Conservation (phyloP, 2,113 vertebrate species). For the Dromas ardeola region DNA sequence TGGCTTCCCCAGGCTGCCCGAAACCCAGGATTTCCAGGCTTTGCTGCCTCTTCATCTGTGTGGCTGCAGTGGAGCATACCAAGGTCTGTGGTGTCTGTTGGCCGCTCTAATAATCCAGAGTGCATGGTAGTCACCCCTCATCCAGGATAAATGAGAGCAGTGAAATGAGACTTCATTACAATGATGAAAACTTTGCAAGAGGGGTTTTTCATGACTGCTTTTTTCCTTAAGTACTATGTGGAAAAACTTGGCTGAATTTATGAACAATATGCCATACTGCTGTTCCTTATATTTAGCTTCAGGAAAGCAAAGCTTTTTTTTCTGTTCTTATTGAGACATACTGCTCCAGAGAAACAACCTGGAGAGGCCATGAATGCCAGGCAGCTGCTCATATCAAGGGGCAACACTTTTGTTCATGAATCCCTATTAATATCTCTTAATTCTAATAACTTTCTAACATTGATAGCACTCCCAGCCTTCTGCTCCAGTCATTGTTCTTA, state of each 20-base stretch:
- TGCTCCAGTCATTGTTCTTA: not conserved
- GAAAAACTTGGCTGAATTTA: not conserved
- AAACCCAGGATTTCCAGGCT: not conserved
- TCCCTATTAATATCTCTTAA: not conserved
- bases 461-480: not conserved
- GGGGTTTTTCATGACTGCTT: not conserved
- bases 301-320: not conserved
- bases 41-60: not conserved
- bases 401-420: not conserved
- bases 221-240: not conserved
- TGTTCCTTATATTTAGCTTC: not conserved
- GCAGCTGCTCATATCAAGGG: not conserved
- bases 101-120: not conserved
- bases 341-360: not conserved
- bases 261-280: not conserved
- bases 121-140: not conserved
- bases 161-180: not conserved
- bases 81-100: not conserved
- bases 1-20: not conserved
- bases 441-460: not conserved
- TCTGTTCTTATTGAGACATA: not conserved
- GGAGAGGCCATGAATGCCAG: not conserved
- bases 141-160: not conserved
- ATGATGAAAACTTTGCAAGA: not conserved
- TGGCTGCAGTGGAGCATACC: not conserved